Evolutionary conservation across 2,888 invertebrate species (phyloP).

Genomic region (Cephus runcator): DNA sequence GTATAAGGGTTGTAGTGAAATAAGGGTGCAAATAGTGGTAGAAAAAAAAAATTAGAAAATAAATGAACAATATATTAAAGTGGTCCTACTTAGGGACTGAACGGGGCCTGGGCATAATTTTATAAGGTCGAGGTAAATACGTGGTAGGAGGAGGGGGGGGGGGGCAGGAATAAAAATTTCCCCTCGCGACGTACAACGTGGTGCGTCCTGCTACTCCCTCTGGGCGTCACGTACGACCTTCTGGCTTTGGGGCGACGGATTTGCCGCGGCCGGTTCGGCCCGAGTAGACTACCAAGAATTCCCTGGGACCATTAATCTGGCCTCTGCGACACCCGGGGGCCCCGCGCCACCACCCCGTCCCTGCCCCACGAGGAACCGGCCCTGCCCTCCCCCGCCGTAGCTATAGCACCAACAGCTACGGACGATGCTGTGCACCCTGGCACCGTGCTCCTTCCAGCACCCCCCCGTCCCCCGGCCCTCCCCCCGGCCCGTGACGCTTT

Average conservation of each 20-base stretch:
- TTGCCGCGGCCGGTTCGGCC: constrained; percentile 35
- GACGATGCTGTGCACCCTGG: background rate
- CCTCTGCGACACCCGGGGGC: constrained; percentile 54
- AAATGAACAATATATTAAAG: background rate
- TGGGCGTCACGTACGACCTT: constrained; percentile 18
- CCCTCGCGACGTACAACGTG: background rate
- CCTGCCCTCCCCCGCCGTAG: constrained; percentile 28
- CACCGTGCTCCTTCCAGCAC: constrained; percentile 13
- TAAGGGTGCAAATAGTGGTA: background rate
- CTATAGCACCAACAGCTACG: constrained; percentile 1
- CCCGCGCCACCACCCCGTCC: constrained; percentile 20
- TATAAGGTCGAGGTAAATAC: background rate
- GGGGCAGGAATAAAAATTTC: background rate
- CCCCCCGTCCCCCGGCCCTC: constrained; percentile 11
- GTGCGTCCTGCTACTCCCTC: background rate
- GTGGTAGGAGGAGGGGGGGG: background rate
- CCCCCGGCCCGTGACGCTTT: constrained; percentile 27
- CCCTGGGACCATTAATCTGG: constrained; percentile 61
- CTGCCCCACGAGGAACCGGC: constrained; percentile 14
- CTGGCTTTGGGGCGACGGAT: constrained; percentile 32
- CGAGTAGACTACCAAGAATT: constrained; percentile 58
- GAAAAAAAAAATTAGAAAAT: background rate
- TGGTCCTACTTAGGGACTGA: background rate
- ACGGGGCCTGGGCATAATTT: background rate
- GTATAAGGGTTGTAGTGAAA: background rate